A percentile compares a stretch with the other conserved stretches of the same genome.
Evolutionary conservation across 64 coral and sea anemone species (phyloP).

Genomic region (Porites australiensis): DNA sequence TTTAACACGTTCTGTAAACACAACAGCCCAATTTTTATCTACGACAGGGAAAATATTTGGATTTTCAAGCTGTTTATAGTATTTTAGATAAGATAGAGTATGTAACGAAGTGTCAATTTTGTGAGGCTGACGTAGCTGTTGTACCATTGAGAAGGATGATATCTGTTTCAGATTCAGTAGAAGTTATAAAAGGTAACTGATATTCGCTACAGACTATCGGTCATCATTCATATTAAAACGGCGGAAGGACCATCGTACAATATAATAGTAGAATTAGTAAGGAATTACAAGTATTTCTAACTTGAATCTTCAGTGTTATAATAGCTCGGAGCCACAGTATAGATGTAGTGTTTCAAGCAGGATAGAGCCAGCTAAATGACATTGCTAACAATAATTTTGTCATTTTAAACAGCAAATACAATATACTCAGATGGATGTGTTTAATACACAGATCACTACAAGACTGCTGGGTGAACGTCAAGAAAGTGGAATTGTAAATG

Average conservation of each 20-base stretch:
- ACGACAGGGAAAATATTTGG: neutral
- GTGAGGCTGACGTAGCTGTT: neutral
- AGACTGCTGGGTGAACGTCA: neutral
- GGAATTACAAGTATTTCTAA: no score
- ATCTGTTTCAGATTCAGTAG: no score
- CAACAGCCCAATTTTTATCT: neutral
- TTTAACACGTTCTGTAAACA: neutral
- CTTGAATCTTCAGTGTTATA: no score
- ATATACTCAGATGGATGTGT: neutral
- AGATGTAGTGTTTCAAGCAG: neutral
- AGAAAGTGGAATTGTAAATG: neutral
- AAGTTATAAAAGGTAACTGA: no score
- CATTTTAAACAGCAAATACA: neutral
- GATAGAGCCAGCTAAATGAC: neutral
- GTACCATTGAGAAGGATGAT: no score
- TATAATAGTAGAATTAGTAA: no score
- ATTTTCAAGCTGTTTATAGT: conserved; percentile 13
- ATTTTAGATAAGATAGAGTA: neutral
- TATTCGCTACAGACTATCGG: no score
- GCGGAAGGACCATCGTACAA: no score
- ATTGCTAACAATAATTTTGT: neutral
- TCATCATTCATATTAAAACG: no score
- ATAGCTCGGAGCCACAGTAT: no score
- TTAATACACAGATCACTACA: conserved; percentile 19
- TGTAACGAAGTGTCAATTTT: neutral